These are phyloP conservation scores for Radopholus similis DNA, from an alignment of 1,140 invertebrate genomes.

Conservation along the genomic window DNA sequence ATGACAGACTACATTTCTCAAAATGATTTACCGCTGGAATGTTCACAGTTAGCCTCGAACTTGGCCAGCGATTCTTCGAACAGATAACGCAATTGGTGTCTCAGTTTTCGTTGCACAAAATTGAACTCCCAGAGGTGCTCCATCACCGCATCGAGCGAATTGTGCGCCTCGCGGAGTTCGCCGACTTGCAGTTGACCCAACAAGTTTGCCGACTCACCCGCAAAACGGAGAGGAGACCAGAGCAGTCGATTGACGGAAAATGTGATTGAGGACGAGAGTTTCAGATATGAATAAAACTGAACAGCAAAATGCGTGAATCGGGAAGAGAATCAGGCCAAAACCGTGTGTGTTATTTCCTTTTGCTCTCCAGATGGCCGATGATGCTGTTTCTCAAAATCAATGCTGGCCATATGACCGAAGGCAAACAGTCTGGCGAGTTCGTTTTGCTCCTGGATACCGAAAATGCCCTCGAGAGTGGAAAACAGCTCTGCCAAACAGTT, in stretches of 20 bases:
- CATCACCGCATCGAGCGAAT: background rate
- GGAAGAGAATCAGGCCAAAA: background rate
- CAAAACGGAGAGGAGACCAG: constrained; percentile 1
- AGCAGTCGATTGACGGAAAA: background rate
- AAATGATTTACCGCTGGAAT: background rate
- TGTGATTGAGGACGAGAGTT: background rate
- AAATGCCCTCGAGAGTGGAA: background rate
- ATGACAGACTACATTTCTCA: background rate
- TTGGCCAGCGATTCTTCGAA: background rate
- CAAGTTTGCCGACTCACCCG: background rate
- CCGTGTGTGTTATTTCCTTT: background rate
- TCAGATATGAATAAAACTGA: constrained; percentile 2
- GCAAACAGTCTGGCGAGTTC: background rate
- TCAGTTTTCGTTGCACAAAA: background rate
- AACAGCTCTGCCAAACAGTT: too few relatives aligned
- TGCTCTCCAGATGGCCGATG: background rate
- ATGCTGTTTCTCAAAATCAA: background rate
- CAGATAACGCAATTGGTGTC: too few relatives aligned
- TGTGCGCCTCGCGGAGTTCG: background rate
- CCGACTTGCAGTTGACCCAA: background rate
- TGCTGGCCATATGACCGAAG: background rate
- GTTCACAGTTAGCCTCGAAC: background rate
- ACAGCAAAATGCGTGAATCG: background rate
- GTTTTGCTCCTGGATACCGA: background rate
- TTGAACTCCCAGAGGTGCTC: background rate